Evolutionary conservation across 1,140 invertebrate genomes (phyloP), one percentile per base, ranked within the genome.

Genomic region (Drosophila kanapiae): DNA sequence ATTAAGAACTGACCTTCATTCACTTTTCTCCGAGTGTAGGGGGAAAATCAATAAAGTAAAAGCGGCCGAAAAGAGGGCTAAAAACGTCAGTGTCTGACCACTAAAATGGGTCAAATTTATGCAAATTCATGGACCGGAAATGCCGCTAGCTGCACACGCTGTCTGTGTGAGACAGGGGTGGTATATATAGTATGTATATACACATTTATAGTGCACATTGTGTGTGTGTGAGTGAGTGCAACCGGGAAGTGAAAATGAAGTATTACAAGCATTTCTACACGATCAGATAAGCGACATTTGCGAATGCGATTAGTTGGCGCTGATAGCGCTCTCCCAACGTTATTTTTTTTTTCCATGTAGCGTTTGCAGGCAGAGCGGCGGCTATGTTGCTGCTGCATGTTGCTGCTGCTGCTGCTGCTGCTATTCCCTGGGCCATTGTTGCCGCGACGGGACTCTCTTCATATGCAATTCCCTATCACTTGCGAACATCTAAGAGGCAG

Each of bases 251-350:
- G 86, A 91, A 90, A 91, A 90, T 90, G 86, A 90, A 90, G 86
- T 91, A 90, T 91, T 91, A 90, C 87, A 91, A 90, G 85, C 87
- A 91, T 92, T 91, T 92, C 91, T 92, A 92, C 91, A 92, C 85
- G 82, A 92, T 92, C 91, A 92, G 91, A 92, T 92, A 92, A 92
- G 91, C 78, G 82, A 85, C 88, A 91, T 91, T 91, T 91, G 88
- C 82, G 80, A 84, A 87, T 84, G 87, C 83, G 88, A 91, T 91
- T 83, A 84, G 80, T 91, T 91, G 81, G 78, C 86, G 86, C 86
- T 91, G 86, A 90, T 90, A 90, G 85, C 80, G 80, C 57, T 71
- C 57, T 71, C 61, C 45, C 71, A 74, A 57, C 77, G 54, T 69
- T 82, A 79, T 81, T 67, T 63, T 51, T 38, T 49, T 48, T 72